A percentile compares a stretch with the other conserved stretches of the same genome.
phyloP scores from a whole-genome alignment of 2,113 vertebrate species.

The Delphinapterus leucas region DNA sequence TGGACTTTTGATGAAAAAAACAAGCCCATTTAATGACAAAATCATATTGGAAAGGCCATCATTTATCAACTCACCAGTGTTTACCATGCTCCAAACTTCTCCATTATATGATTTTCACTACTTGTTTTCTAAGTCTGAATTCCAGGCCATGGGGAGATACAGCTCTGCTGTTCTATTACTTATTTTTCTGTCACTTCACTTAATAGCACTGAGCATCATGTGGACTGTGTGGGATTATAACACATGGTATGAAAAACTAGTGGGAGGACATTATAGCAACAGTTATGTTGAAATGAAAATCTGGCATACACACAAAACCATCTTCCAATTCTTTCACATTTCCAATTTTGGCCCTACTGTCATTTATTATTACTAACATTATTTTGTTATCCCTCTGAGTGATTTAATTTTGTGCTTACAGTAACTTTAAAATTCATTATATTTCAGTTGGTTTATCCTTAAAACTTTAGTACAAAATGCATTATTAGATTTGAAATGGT shows the following conservation, averaged over 20 bases:
- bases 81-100: background rate
- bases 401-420: conserved; percentile 53
- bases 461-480: background rate
- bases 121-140: conserved; percentile 36
- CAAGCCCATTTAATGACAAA: background rate
- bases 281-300: conserved; percentile 58
- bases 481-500: background rate
- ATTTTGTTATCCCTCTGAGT: conserved; percentile 32
- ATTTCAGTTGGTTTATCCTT: conserved; percentile 28
- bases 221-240: conserved; percentile 64
- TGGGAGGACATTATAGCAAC: conserved; percentile 65
- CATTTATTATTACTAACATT: conserved; percentile 49
- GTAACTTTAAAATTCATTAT: conserved; percentile 17
- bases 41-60: background rate
- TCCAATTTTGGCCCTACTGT: conserved; percentile 48
- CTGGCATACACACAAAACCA: conserved; percentile 41
- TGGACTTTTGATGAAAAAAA: background rate
- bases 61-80: background rate
- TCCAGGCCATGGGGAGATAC: conserved; percentile 24
- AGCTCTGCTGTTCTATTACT: conserved; percentile 55
- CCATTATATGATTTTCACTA: background rate
- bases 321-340: conserved; percentile 42
- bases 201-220: conserved; percentile 61
- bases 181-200: conserved; percentile 57
- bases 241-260: conserved; percentile 58